These are phyloP conservation scores for Augiades crinisus DNA, from an alignment of 2,888 invertebrate genomes.

Conservation along the genomic window DNA sequence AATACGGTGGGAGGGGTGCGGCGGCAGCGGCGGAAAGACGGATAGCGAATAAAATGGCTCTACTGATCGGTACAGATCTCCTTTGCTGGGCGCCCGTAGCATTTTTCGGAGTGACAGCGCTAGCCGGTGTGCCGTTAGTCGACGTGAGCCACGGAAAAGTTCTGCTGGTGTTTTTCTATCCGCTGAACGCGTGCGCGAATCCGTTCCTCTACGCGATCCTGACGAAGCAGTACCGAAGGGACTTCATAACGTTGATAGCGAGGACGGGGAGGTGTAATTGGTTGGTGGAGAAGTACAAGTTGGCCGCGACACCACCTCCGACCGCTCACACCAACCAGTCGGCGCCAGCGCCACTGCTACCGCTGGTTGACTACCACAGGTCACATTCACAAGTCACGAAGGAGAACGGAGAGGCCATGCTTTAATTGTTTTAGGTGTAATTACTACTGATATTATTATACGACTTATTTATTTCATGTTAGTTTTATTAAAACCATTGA, in stretches of 20 bases:
- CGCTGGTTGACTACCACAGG: constrained; percentile 61
- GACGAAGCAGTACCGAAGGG: constrained; percentile 92
- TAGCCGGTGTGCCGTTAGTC: constrained; percentile 91
- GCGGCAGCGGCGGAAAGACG: constrained; percentile 85
- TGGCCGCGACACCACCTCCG: constrained; percentile 65
- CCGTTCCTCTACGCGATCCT: constrained; percentile 95
- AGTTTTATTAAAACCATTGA: constrained; percentile 35
- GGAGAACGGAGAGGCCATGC: constrained; percentile 57
- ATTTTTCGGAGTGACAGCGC: constrained; percentile 92
- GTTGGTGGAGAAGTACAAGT: constrained; percentile 64
- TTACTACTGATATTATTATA: constrained; percentile 53
- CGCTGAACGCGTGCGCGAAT: constrained; percentile 95
- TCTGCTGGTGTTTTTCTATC: constrained; percentile 93
- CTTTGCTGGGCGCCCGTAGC: constrained; percentile 94
- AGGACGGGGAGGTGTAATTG: constrained; percentile 79
- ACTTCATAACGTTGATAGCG: constrained; percentile 85
- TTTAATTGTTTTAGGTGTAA: constrained; percentile 49
- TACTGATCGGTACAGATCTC: constrained; percentile 93
- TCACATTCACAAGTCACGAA: constrained; percentile 57
- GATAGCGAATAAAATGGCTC: constrained; percentile 94
- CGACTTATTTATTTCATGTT: constrained; percentile 59
- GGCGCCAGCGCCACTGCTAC: constrained; percentile 55
- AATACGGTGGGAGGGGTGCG: constrained; percentile 83
- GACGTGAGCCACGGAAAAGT: constrained; percentile 91
- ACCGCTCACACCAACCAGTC: constrained; percentile 70